These are phyloP conservation scores for Dynastes grantii DNA, from an alignment of 2,888 invertebrate genomes.

Conservation along the genomic window DNA sequence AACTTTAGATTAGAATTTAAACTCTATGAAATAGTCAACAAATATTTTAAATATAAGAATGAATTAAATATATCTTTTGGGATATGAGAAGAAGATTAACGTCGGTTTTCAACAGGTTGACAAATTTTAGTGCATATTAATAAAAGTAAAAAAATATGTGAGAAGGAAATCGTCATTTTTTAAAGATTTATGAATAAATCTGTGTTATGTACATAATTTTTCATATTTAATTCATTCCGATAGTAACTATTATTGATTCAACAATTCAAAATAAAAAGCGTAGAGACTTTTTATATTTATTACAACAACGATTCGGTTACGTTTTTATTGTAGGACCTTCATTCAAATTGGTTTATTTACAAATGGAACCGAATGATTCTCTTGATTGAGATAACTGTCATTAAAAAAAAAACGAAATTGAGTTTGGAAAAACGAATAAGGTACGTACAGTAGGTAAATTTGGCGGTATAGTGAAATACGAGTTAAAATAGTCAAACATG, in stretches of 20 bases:
- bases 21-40: slow-evolving; percentile 44
- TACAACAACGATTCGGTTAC: not conserved
- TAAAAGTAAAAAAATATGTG: too few relatives aligned
- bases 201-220: not conserved
- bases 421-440: not conserved
- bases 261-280: slow-evolving; percentile 43
- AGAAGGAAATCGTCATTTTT: too few relatives aligned
- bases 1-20: slow-evolving; percentile 45
- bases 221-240: slow-evolving; percentile 44
- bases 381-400: not conserved
- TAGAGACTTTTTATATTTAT: slow-evolving; percentile 4
- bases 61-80: slow-evolving; percentile 37
- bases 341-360: slow-evolving; percentile 26
- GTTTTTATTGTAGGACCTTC: not conserved
- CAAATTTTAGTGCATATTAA: too few relatives aligned
- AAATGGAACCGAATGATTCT: slow-evolving; percentile 13
- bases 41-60: slow-evolving; percentile 47
- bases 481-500: too few relatives aligned
- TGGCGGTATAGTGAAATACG: not conserved
- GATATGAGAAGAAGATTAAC: too few relatives aligned
- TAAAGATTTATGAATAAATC: too few relatives aligned
- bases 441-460: not conserved
- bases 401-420: slow-evolving; percentile 4
- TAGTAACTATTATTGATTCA: slow-evolving; percentile 31
- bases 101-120: too few relatives aligned